Evolutionary conservation across 2,888 invertebrate genomes (phyloP).

Genomic region (Orthonevra nobilis): DNA sequence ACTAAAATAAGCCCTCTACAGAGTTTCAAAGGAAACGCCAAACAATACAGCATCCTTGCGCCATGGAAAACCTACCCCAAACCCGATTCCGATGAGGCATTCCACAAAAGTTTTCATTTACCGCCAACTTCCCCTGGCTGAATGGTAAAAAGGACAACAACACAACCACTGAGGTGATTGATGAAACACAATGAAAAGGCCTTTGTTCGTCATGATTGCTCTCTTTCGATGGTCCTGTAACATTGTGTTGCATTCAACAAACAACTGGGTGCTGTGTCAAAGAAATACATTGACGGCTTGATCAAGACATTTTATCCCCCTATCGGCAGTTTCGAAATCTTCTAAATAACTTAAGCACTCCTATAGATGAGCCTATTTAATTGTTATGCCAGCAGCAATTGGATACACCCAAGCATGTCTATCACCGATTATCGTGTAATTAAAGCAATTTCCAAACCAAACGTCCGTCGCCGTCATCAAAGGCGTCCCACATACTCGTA

Average conservation of each 20-base stretch:
- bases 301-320: background rate
- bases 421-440: constrained; percentile 34
- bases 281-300: too few relatives aligned
- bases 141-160: constrained; percentile 4
- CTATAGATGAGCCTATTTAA: background rate
- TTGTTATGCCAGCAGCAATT: constrained; percentile 6
- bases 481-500: constrained; percentile 10
- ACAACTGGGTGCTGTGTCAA: background rate
- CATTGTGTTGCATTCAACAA: background rate
- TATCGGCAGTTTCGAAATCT: too few relatives aligned
- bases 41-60: constrained; percentile 41
- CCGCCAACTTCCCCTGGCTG: background rate
- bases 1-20: background rate
- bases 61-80: too few relatives aligned
- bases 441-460: constrained; percentile 20
- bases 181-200: constrained; percentile 1
- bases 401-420: constrained; percentile 14
- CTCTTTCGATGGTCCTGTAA: background rate
- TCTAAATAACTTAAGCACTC: too few relatives aligned
- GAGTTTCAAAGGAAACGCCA: constrained; percentile 38
- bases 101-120: too few relatives aligned
- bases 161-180: too few relatives aligned
- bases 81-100: background rate
- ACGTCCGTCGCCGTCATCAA: constrained; percentile 44
- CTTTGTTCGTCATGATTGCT: constrained; percentile 14